phyloP scores from a whole-genome alignment of 2,797 vertebrate species.

The Argyrosomus regius region DNA sequence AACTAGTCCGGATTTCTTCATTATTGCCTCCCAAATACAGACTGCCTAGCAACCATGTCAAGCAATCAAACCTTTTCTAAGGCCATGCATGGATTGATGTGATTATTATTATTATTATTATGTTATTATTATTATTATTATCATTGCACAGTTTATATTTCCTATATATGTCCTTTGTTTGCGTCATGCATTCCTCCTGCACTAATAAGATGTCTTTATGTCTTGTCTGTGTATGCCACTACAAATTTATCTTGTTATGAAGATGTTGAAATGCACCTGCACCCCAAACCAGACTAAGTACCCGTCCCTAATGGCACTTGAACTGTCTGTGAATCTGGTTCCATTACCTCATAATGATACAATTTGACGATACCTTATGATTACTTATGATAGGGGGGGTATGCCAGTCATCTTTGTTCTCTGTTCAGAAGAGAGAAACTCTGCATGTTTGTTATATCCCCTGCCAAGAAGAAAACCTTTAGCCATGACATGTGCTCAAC shows the following conservation, averaged over 20 bases:
- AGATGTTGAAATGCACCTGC: not conserved
- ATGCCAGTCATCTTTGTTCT: not conserved
- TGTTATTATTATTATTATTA: no score
- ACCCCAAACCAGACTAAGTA: not conserved
- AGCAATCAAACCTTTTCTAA: not conserved
- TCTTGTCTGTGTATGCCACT: not conserved
- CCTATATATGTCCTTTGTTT: not conserved
- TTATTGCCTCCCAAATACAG: not conserved
- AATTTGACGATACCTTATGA: no score
- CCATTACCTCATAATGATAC: not conserved
- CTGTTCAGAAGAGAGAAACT: not conserved
- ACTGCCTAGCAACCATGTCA: not conserved
- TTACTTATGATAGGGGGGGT: not conserved
- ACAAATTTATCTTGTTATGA: not conserved
- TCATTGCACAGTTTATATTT: not conserved
- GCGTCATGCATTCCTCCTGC: not conserved
- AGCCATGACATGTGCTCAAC: not conserved
- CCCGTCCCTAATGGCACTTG: not conserved
- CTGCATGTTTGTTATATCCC: not conserved
- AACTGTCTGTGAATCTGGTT: not conserved
- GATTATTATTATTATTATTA: no score
- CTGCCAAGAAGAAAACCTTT: not conserved
- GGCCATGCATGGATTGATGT: no score
- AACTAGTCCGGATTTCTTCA: not conserved
- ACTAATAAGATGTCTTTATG: not conserved